These are phyloP conservation scores for Ooceraea biroi DNA, from an alignment of 1,140 invertebrate genomes.

Conservation along the genomic window DNA sequence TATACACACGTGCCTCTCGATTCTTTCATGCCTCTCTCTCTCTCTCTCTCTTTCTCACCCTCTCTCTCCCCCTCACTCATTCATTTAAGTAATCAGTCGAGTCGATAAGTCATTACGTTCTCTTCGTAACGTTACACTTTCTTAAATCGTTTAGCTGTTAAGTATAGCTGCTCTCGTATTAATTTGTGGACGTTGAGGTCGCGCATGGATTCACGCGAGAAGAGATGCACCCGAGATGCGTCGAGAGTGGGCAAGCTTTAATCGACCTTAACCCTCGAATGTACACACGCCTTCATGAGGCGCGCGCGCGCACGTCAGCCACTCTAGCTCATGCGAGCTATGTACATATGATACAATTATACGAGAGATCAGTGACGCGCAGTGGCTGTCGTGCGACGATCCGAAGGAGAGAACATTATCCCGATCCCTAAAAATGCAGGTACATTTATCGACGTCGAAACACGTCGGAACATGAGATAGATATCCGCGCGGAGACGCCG, in stretches of 20 bases:
- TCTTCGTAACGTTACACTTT: constrained; percentile 63
- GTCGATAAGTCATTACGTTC: constrained; percentile 71
- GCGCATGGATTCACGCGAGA: constrained; percentile 68
- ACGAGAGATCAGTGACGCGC: constrained; percentile 77
- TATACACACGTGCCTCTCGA: background rate
- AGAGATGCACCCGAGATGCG: constrained; percentile 59
- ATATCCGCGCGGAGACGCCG: constrained; percentile 40
- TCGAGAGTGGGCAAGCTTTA: constrained; percentile 57
- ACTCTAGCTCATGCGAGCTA: constrained; percentile 63
- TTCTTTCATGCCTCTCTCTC: background rate
- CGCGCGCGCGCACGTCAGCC: constrained; percentile 65
- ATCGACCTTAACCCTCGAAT: constrained; percentile 59
- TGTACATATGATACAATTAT: constrained; percentile 72
- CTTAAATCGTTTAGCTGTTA: constrained; percentile 70
- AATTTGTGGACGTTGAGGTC: constrained; percentile 71
- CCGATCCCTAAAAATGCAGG: constrained; percentile 76
- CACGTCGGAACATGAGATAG: constrained; percentile 58
- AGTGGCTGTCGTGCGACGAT: constrained; percentile 67
- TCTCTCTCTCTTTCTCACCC: constrained; percentile 12
- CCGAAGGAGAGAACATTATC: constrained; percentile 66
- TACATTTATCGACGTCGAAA: constrained; percentile 74
- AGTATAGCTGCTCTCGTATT: constrained; percentile 72
- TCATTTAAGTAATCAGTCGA: constrained; percentile 71
- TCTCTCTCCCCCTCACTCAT: constrained; percentile 7
- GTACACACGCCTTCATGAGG: constrained; percentile 58